phyloP scores from a whole-genome alignment of 2,888 invertebrate genomes.

The Carcina quercana region DNA sequence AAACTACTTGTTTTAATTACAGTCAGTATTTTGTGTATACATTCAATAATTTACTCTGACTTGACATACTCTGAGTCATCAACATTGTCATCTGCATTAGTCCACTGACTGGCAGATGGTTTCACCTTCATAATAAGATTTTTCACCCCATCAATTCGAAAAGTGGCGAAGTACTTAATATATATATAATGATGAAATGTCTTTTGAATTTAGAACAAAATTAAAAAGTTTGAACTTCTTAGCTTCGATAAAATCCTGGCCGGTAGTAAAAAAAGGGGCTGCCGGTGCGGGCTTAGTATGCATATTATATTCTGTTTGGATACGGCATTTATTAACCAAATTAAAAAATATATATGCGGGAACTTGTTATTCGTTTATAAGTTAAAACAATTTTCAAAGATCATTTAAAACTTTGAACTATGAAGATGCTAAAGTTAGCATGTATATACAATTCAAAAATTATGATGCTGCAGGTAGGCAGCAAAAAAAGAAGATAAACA shows the following conservation, averaged over 20 bases:
- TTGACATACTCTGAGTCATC: not conserved
- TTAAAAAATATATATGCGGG: not conserved
- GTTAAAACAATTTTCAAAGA: not conserved
- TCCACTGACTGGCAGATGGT: not conserved
- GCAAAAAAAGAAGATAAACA: conserved; percentile 20
- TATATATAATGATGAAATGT: no score
- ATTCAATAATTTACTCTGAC: not conserved
- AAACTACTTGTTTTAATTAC: not conserved
- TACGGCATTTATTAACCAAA: not conserved
- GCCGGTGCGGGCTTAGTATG: no score
- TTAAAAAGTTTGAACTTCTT: no score
- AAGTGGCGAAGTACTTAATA: no score
- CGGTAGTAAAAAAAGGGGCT: no score
- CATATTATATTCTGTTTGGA: not conserved
- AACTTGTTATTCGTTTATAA: not conserved
- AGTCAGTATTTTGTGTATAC: not conserved
- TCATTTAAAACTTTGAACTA: not conserved
- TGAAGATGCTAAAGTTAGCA: not conserved
- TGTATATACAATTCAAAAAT: not conserved
- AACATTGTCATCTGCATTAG: not conserved
- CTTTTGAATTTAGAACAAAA: no score
- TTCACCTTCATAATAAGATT: no score
- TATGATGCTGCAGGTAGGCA: not conserved
- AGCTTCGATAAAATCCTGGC: no score
- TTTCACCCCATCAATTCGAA: no score